Evolutionary conservation across 1,140 invertebrate genomes (phyloP).

Genomic region (Pogonomyrmex barbatus): DNA sequence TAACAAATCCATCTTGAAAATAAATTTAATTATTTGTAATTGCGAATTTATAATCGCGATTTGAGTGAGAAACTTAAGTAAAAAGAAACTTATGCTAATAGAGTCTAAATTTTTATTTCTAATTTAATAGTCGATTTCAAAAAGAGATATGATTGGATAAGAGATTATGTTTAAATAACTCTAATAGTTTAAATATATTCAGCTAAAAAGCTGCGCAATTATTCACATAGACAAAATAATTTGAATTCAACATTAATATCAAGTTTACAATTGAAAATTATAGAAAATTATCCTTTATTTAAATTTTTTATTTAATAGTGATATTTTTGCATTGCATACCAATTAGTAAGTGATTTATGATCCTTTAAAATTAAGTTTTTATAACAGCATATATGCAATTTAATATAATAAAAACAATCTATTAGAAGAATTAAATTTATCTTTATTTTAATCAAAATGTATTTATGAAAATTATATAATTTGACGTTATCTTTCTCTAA

Average conservation of each 20-base stretch:
- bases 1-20: background rate
- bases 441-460: background rate
- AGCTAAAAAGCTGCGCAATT: background rate
- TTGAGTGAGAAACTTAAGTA: background rate
- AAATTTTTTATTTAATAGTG: background rate
- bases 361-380: background rate
- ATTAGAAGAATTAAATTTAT: conserved; percentile 12
- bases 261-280: background rate
- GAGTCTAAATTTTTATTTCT: background rate
- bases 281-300: background rate
- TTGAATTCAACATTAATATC: background rate
- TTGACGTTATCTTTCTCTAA: background rate
- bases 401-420: background rate
- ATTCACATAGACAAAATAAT: background rate
- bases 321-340: background rate
- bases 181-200: background rate
- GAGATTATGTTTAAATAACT: conserved; percentile 12
- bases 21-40: background rate
- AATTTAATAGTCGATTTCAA: background rate
- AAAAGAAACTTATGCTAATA: background rate
- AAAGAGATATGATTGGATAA: background rate
- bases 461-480: background rate
- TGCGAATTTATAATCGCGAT: background rate
- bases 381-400: background rate
- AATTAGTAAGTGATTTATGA: background rate